Evolutionary conservation across 2,113 vertebrate genomes (phyloP).

Genomic region (Xyrauchen texanus): DNA sequence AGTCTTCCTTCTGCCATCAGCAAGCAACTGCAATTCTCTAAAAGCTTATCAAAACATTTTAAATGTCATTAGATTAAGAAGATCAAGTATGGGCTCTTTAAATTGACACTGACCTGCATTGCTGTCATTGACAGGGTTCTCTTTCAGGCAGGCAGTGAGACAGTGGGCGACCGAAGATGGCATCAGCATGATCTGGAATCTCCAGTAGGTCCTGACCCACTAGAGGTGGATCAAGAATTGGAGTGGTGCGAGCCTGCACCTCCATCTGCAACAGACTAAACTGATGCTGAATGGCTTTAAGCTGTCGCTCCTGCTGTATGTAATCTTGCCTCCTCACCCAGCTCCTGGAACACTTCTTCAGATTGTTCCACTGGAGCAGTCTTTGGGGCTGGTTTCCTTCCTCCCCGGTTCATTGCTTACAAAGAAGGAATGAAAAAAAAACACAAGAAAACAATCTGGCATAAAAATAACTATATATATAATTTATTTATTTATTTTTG

Average conservation of each 20-base stretch:
- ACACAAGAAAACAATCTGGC: background rate
- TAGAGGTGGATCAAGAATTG: background rate
- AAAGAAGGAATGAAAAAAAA: too few species aligned
- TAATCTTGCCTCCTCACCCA: background rate
- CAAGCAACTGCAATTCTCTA: background rate
- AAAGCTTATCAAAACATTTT: background rate
- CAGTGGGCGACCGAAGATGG: too few species aligned
- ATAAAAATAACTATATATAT: too few species aligned
- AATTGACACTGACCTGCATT: background rate
- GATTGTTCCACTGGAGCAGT: too few species aligned
- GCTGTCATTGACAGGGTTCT: too few species aligned
- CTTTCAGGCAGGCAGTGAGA: background rate
- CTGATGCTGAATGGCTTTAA: background rate
- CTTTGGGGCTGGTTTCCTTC: background rate
- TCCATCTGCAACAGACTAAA: background rate
- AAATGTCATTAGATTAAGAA: background rate
- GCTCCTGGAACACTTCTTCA: background rate
- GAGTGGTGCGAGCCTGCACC: background rate
- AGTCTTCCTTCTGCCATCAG: background rate
- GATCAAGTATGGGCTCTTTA: background rate
- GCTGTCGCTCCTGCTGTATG: too few species aligned
- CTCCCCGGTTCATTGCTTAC: too few species aligned
- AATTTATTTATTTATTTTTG: too few species aligned
- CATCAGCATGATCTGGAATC: background rate
- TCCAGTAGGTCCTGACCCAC: background rate